Conservation (phyloP, 1,140 invertebrate species). For the Ceratitis capitata region DNA sequence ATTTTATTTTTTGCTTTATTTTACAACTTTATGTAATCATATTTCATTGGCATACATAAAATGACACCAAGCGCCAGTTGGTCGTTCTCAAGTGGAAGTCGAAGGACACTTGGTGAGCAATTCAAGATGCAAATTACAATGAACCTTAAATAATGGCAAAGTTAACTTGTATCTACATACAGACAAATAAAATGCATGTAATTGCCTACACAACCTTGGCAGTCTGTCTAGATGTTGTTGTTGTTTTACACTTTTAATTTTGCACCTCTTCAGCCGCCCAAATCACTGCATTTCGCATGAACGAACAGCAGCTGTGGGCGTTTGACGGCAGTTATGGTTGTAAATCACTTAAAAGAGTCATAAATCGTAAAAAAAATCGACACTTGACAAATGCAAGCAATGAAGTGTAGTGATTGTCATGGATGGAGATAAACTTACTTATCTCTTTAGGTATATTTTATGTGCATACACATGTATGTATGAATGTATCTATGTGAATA, state of each 20-base stretch:
- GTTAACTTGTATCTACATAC: background rate
- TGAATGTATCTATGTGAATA: background rate
- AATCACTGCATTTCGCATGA: background rate
- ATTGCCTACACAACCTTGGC: background rate
- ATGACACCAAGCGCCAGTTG: background rate
- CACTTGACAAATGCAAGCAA: slow-evolving; percentile 11
- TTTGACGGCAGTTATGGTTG: background rate
- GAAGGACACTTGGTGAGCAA: background rate
- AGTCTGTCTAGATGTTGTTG: background rate
- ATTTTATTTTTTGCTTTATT: too few species aligned
- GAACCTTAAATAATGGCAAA: background rate
- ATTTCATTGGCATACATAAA: background rate
- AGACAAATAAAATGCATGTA: background rate
- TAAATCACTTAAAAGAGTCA: slow-evolving; percentile 17
- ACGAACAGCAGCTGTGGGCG: background rate
- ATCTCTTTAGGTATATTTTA: background rate
- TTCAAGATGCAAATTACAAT: background rate
- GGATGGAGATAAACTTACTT: background rate
- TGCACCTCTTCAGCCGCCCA: background rate
- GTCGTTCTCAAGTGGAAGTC: background rate
- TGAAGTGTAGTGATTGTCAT: background rate
- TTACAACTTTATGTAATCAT: too few species aligned
- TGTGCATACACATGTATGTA: background rate
- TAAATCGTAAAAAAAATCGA: slow-evolving; percentile 30
- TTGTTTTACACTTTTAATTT: background rate